Percentiles rank a stretch among this genome's conserved stretches.
Conservation (phyloP, 1,140 invertebrate species). For the Ooceraea biroi region DNA sequence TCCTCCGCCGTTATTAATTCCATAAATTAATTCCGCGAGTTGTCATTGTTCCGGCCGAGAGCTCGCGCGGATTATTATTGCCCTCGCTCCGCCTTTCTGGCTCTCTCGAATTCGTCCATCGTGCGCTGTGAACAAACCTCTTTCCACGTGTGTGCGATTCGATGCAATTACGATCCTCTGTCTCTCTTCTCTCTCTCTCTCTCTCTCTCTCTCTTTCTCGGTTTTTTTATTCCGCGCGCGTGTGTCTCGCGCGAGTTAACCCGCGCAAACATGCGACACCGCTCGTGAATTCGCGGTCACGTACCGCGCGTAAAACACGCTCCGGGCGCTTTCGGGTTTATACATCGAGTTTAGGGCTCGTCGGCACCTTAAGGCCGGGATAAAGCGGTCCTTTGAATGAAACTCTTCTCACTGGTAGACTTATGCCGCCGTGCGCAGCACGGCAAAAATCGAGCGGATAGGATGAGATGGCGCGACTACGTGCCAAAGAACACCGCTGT, state of each 20-base stretch:
- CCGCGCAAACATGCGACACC: conserved; percentile 50
- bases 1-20: no score
- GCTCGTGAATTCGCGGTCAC: conserved; percentile 75
- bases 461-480: conserved; percentile 44
- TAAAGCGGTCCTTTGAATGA: conserved; percentile 72
- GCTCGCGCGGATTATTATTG: not conserved
- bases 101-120: conserved; percentile 4
- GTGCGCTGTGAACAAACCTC: not conserved
- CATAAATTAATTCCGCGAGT: no score
- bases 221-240: conserved; percentile 22
- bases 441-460: conserved; percentile 57
- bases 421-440: conserved; percentile 70
- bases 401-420: conserved; percentile 71
- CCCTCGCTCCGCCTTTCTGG: not conserved
- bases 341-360: conserved; percentile 79
- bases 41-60: no score
- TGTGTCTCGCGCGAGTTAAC: conserved; percentile 50
- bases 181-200: not conserved
- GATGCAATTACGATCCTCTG: conserved; percentile 18
- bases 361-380: conserved; percentile 68
- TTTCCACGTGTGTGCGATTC: conserved; percentile 9
- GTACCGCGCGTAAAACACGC: conserved; percentile 81
- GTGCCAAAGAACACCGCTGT: conserved; percentile 50
- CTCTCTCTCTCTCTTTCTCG: not conserved
- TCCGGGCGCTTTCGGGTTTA: conserved; percentile 77